Evolutionary conservation across 2,888 invertebrate species (phyloP).

Genomic region (Poecilus cupreus): DNA sequence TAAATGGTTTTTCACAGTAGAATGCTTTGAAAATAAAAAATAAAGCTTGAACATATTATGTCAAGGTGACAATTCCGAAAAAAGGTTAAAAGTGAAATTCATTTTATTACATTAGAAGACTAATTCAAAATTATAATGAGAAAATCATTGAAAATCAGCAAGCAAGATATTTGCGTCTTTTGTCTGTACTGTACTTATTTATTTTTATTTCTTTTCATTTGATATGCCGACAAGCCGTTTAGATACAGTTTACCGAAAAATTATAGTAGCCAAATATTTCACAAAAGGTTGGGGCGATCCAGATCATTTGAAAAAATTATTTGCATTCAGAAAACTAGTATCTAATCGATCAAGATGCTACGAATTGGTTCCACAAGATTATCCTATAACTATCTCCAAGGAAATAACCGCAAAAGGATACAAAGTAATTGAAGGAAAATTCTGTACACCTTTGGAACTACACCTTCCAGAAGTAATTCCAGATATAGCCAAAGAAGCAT

Average conservation of each 20-base stretch:
- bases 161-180: no score
- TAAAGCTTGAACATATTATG: not conserved
- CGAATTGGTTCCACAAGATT: conserved; percentile 85
- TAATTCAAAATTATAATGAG: no score
- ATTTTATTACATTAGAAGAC: no score
- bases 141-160: no score
- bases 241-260: conserved; percentile 88
- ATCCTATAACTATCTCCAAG: conserved; percentile 90
- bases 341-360: conserved; percentile 89
- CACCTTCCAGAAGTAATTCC: conserved; percentile 92
- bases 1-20: not conserved
- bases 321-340: conserved; percentile 91
- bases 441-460: conserved; percentile 87
- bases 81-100: no score
- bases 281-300: conserved; percentile 98
- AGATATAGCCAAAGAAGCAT: conserved; percentile 85
- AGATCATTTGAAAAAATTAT: conserved; percentile 88
- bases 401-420: conserved; percentile 85
- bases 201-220: no score
- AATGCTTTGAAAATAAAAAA: not conserved
- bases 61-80: not conserved
- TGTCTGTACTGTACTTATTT: no score
- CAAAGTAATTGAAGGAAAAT: conserved; percentile 89
- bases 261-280: conserved; percentile 93
- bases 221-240: conserved; percentile 73